These are phyloP conservation scores for Sphyrna mokarran DNA, from an alignment of 2,113 vertebrate species.

Conservation along the genomic window DNA sequence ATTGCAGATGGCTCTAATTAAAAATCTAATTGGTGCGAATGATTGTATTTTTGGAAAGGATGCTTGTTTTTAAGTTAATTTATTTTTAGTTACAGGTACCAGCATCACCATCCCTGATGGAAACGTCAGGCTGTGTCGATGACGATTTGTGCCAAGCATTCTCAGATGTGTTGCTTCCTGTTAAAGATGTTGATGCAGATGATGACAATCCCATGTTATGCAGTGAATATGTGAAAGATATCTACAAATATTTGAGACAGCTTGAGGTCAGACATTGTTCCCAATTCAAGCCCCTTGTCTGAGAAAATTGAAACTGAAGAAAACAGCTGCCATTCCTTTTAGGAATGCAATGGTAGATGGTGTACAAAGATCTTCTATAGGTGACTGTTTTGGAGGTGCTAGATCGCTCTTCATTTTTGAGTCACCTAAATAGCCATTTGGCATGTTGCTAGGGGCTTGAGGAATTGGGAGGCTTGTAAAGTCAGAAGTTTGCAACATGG, in stretches of 20 bases:
- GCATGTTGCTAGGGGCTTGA: background rate
- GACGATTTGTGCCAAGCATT: constrained; percentile 64
- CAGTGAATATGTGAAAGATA: constrained; percentile 72
- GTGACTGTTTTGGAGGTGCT: background rate
- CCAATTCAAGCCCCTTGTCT: background rate
- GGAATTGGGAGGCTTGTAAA: background rate
- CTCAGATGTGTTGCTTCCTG: constrained; percentile 62
- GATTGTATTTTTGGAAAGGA: background rate
- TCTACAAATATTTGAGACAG: constrained; percentile 68
- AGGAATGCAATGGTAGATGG: no score
- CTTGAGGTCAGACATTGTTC: constrained; percentile 61
- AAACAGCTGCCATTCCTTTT: no score
- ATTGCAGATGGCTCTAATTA: background rate
- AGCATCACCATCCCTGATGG: constrained; percentile 54
- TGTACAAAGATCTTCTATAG: no score
- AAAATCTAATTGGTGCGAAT: no score
- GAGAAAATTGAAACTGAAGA: no score
- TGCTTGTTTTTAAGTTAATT: constrained; percentile 33
- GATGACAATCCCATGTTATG: constrained; percentile 66
- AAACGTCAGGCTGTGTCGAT: constrained; percentile 55
- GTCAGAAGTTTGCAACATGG: no score
- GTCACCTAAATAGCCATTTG: background rate
- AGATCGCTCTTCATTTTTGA: background rate
- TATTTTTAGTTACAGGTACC: constrained; percentile 40
- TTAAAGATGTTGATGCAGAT: constrained; percentile 64